phyloP scores from a whole-genome alignment of 2,888 invertebrate genomes.

The Orthosia gracilis region DNA sequence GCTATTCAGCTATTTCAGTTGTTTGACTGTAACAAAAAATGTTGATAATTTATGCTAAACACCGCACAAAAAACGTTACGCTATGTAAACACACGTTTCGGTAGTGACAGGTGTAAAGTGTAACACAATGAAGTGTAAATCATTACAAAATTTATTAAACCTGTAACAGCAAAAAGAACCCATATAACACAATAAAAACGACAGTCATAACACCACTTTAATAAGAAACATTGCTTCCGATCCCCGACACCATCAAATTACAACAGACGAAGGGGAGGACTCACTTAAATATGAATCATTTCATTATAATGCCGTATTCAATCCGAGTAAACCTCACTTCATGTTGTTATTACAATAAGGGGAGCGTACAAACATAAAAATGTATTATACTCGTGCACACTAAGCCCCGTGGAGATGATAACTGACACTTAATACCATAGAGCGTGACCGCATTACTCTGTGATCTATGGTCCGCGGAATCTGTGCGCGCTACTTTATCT shows the following conservation, averaged over 20 bases:
- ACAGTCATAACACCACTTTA: slow-evolving; percentile 88
- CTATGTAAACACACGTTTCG: slow-evolving; percentile 19
- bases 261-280: slow-evolving; percentile 86
- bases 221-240: slow-evolving; percentile 90
- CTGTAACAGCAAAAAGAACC: slow-evolving; percentile 63
- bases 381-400: slow-evolving; percentile 81
- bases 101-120: slow-evolving; percentile 22
- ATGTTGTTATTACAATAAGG: slow-evolving; percentile 89
- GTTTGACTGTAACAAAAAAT: slow-evolving; percentile 22
- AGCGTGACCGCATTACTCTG: slow-evolving; percentile 90
- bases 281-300: slow-evolving; percentile 92
- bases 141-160: slow-evolving; percentile 57
- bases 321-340: slow-evolving; percentile 90
- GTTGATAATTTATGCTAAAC: slow-evolving; percentile 15
- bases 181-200: slow-evolving; percentile 80
- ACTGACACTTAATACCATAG: slow-evolving; percentile 91
- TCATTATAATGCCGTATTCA: slow-evolving; percentile 91
- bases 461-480: slow-evolving; percentile 89
- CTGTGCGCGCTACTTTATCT: slow-evolving; percentile 82
- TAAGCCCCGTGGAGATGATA: slow-evolving; percentile 90
- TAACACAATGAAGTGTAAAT: slow-evolving; percentile 35
- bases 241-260: slow-evolving; percentile 88
- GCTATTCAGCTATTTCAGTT: slow-evolving; percentile 27
- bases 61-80: slow-evolving; percentile 31
- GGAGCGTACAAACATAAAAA: slow-evolving; percentile 87